Evolutionary conservation across 2,113 vertebrate genomes (phyloP).

Genomic region (Donacobius atricapilla): DNA sequence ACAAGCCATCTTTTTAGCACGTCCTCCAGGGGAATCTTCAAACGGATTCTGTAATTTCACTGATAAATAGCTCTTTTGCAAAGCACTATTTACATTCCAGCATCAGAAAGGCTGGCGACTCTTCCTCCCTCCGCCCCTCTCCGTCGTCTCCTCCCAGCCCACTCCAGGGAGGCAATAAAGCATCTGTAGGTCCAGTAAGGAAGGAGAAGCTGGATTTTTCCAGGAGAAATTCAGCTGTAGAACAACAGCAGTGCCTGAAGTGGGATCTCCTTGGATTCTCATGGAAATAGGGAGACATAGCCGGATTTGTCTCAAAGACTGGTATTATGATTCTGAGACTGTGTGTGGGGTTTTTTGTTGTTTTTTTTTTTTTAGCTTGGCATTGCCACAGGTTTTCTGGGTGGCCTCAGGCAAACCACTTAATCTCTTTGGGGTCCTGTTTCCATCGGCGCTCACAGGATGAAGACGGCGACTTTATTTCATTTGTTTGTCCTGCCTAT

Average conservation of each 20-base stretch:
- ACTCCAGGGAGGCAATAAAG: neutral
- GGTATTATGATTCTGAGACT: neutral
- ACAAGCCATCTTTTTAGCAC: constrained; percentile 59
- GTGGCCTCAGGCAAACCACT: constrained; percentile 11
- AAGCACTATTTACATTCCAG: constrained; percentile 63
- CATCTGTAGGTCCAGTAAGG: neutral
- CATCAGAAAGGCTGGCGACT: constrained; percentile 5
- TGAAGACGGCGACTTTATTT: neutral
- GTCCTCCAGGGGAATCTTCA: constrained; percentile 72
- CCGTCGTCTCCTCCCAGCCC: neutral
- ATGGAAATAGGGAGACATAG: neutral
- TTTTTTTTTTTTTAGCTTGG: neutral
- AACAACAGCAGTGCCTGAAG: neutral
- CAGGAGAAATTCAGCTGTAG: neutral
- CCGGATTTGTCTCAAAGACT: neutral
- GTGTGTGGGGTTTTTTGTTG: too few relatives aligned
- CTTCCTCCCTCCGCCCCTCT: neutral
- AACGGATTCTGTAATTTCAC: constrained; percentile 70
- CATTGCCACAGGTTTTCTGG: neutral
- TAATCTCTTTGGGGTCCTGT: constrained; percentile 8
- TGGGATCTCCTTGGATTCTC: neutral
- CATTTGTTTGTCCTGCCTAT: constrained; percentile 29
- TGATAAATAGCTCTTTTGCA: constrained; percentile 74
- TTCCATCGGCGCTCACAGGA: neutral
- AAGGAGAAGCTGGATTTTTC: neutral